Percentiles rank a stretch among this genome's conserved stretches.
Conservation (phyloP, 1,140 invertebrate genomes). For the Lanistes nyassanus region DNA sequence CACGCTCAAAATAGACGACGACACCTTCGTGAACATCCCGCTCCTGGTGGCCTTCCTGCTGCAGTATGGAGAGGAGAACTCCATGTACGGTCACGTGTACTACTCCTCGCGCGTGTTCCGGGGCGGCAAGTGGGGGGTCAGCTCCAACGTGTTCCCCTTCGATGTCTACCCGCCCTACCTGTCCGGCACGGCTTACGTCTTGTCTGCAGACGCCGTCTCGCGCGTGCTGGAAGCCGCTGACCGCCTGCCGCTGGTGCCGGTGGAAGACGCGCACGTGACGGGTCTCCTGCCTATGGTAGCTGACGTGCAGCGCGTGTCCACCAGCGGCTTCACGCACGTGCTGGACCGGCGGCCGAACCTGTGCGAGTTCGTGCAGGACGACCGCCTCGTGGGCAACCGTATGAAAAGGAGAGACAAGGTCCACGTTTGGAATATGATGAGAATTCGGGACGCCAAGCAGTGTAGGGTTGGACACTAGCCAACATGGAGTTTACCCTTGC, state of each 20-base stretch:
- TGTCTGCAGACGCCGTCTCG: slow-evolving; percentile 43
- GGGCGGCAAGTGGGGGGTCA: slow-evolving; percentile 45
- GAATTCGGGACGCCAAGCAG: too few species aligned
- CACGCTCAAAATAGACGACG: slow-evolving; percentile 71
- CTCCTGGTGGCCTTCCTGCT: slow-evolving; percentile 40
- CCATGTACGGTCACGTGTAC: slow-evolving; percentile 34
- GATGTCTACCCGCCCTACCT: slow-evolving; percentile 53
- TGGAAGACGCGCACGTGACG: slow-evolving; percentile 69
- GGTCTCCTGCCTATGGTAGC: slow-evolving; percentile 61
- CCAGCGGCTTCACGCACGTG: slow-evolving; percentile 28
- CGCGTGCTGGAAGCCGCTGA: slow-evolving; percentile 45
- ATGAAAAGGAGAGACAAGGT: slow-evolving; percentile 28
- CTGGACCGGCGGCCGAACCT: slow-evolving; percentile 3
- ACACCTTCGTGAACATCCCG: slow-evolving; percentile 69
- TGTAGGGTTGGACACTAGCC: too few species aligned
- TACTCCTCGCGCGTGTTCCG: slow-evolving; percentile 37
- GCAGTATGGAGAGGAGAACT: slow-evolving; percentile 22
- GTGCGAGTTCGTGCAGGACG: slow-evolving; percentile 28
- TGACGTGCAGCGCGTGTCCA: slow-evolving; percentile 32
- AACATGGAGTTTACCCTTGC: too few species aligned
- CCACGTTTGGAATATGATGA: neutral
- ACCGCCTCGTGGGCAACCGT: slow-evolving; percentile 21
- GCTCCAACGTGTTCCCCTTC: slow-evolving; percentile 43
- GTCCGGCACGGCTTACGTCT: slow-evolving; percentile 55
- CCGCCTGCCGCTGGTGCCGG: slow-evolving; percentile 47